A percentile compares a stretch with the other conserved stretches of the same genome.
Evolutionary conservation across 2,113 vertebrate species (phyloP).

Genomic region (Chelonoidis abingdonii): DNA sequence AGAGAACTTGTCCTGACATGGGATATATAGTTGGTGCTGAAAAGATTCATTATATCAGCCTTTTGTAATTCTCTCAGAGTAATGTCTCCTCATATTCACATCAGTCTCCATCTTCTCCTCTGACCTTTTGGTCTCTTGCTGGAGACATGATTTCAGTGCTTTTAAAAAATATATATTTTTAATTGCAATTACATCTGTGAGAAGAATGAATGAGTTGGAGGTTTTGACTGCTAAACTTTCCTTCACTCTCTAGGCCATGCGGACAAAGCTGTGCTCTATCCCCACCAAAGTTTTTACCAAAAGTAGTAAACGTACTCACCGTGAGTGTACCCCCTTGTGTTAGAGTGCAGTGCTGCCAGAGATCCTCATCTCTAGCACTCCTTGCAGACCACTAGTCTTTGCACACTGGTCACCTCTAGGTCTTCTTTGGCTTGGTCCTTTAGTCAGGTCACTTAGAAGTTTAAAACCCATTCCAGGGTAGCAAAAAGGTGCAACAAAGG

Average conservation of each 20-base stretch:
- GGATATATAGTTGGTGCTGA: accelerated
- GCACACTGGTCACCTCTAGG: neutral
- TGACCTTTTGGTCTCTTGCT: neutral
- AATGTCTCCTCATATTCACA: neutral
- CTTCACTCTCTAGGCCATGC: neutral
- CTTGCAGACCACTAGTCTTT: neutral
- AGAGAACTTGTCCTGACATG: neutral
- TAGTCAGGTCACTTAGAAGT: neutral
- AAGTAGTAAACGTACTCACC: neutral
- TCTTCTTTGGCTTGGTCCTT: neutral
- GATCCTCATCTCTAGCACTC: neutral
- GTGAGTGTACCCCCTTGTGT: too few species aligned
- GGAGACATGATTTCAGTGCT: neutral
- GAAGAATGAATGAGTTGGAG: neutral
- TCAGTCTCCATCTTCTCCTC: neutral
- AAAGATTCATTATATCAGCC: neutral
- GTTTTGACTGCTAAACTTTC: neutral
- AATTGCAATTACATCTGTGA: neutral
- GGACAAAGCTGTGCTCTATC: neutral
- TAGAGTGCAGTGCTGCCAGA: neutral
- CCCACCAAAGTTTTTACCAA: neutral
- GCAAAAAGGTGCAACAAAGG: neutral
- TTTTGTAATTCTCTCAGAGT: neutral
- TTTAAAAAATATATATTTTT: neutral
- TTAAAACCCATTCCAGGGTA: neutral